These are phyloP conservation scores for Monoplex corrugatus DNA, from an alignment of 2,888 invertebrate genomes.

Conservation along the genomic window DNA sequence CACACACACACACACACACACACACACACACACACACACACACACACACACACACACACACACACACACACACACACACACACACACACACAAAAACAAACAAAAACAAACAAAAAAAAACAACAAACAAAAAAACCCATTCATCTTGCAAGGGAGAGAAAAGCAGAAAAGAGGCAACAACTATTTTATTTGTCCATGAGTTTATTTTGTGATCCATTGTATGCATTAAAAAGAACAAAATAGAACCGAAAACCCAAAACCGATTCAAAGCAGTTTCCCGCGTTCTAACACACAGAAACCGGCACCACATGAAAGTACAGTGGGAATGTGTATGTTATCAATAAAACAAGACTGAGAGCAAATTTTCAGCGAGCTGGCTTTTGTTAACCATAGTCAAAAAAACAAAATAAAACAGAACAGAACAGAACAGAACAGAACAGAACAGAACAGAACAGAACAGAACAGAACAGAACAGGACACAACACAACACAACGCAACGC, in stretches of 20 bases:
- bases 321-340: too few species aligned
- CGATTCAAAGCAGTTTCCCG: too few species aligned
- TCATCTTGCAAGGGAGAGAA: neutral
- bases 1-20: conserved; percentile 1
- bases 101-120: neutral
- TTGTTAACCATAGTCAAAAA: too few species aligned
- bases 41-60: conserved; percentile 3
- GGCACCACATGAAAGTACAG: neutral
- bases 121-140: neutral
- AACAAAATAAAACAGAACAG: neutral
- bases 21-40: neutral
- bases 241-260: too few species aligned
- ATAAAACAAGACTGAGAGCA: too few species aligned
- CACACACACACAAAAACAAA: conserved; percentile 5
- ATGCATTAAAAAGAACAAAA: neutral
- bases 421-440: neutral
- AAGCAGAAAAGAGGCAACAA: too few species aligned
- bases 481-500: neutral
- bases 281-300: too few species aligned
- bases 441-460: neutral
- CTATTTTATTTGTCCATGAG: too few species aligned
- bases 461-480: neutral
- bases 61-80: conserved; percentile 25
- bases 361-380: too few species aligned
- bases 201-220: too few species aligned